A percentile compares a stretch with the other conserved stretches of the same genome.
Evolutionary conservation across 2,797 vertebrate genomes (phyloP).

Genomic region (Clarias platycephalus): DNA sequence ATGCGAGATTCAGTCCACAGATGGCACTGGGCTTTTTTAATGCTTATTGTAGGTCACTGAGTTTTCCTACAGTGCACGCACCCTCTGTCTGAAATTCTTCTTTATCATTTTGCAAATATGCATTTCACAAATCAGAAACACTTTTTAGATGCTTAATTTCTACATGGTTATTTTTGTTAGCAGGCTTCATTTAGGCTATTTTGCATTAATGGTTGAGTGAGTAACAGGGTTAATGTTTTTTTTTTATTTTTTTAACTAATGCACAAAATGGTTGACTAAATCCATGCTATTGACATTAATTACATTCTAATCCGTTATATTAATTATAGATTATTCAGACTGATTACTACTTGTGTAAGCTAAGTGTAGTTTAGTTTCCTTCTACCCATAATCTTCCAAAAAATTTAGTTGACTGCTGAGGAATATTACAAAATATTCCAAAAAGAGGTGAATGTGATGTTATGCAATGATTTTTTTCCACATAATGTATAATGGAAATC

Average conservation of each 20-base stretch:
- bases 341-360: no score
- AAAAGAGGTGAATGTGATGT: background rate
- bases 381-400: background rate
- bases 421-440: background rate
- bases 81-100: slow-evolving; percentile 7
- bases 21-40: slow-evolving; percentile 24
- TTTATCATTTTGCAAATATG: background rate
- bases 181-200: background rate
- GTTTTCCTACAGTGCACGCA: slow-evolving; percentile 19
- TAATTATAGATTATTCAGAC: no score
- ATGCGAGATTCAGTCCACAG: slow-evolving; percentile 33
- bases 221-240: background rate
- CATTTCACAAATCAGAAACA: background rate
- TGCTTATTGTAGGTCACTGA: slow-evolving; percentile 34
- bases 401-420: background rate
- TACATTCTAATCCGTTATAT: background rate
- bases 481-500: background rate
- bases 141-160: background rate
- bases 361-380: background rate
- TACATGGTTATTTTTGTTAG: background rate
- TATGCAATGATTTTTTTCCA: no score
- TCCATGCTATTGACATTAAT: background rate
- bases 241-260: background rate
- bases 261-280: background rate
- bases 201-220: background rate